Evolutionary conservation across 2,888 invertebrate species (phyloP).

Genomic region (Drosophila macrothrix): DNA sequence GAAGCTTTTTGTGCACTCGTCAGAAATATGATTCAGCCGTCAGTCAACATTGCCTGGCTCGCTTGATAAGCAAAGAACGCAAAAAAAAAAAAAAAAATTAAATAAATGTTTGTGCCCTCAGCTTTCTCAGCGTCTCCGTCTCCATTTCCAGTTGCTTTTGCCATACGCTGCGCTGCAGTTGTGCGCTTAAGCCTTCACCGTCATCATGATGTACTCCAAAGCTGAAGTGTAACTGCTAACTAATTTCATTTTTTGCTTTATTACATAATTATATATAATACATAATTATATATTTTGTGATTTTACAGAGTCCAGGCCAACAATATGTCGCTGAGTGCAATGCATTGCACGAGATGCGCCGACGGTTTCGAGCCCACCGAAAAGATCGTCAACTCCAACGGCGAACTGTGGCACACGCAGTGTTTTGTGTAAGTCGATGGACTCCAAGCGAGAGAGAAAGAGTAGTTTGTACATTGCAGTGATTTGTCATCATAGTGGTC

Average conservation of each 20-base stretch:
- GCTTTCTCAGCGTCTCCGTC: constrained; percentile 24
- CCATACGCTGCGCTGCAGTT: constrained; percentile 42
- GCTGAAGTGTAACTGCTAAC: constrained; percentile 78
- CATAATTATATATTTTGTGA: constrained; percentile 8
- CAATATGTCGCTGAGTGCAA: constrained; percentile 94
- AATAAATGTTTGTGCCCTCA: constrained; percentile 1
- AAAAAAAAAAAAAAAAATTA: background rate
- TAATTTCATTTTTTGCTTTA: constrained; percentile 5
- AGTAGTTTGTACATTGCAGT: background rate
- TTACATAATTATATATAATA: constrained; percentile 5
- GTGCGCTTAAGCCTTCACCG: constrained; percentile 41
- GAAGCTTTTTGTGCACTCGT: constrained; percentile 60
- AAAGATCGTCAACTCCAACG: constrained; percentile 99
- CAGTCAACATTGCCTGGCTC: constrained; percentile 41
- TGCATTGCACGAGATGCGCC: constrained; percentile 97
- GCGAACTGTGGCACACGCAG: constrained; percentile 99
- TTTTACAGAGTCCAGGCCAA: constrained; percentile 80
- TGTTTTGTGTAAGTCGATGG: constrained; percentile 96
- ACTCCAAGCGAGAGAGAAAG: background rate
- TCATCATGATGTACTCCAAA: constrained; percentile 81
- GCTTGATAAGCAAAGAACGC: constrained; percentile 50
- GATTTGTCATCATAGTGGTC: background rate
- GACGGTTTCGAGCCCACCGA: constrained; percentile 98
- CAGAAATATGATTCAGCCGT: constrained; percentile 67
- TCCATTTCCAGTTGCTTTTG: constrained; percentile 48